A percentile compares a stretch with the other conserved stretches of the same genome.
These are phyloP conservation scores for Diarsia dahlii DNA, from an alignment of 2,888 invertebrate species.

Conservation along the genomic window DNA sequence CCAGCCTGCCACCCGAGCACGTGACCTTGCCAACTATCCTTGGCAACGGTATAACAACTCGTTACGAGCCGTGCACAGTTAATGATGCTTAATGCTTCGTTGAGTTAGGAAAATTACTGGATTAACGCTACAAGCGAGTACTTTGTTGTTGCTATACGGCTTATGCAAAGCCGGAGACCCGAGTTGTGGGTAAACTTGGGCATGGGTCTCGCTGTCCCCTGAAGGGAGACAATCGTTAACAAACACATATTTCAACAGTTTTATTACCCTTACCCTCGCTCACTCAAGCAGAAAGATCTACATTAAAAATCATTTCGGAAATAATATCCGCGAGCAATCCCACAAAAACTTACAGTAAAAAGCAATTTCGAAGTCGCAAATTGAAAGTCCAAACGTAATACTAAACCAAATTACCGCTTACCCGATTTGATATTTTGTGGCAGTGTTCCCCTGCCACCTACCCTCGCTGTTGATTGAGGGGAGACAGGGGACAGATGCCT, in stretches of 20 bases:
- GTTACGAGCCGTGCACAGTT: slow-evolving; percentile 57
- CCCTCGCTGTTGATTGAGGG: slow-evolving; percentile 60
- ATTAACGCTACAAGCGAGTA: slow-evolving; percentile 58
- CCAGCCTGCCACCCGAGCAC: slow-evolving; percentile 47
- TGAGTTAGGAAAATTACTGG: slow-evolving; percentile 68
- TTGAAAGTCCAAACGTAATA: slow-evolving; percentile 67
- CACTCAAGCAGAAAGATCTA: slow-evolving; percentile 22
- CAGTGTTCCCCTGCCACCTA: slow-evolving; percentile 36
- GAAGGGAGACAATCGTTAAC: slow-evolving; percentile 37
- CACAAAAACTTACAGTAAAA: slow-evolving; percentile 53
- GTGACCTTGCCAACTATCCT: slow-evolving; percentile 66
- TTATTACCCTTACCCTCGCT: slow-evolving; percentile 19
- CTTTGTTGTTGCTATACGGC: slow-evolving; percentile 55
- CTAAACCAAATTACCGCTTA: slow-evolving; percentile 61
- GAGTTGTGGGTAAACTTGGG: slow-evolving; percentile 24
- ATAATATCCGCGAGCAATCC: slow-evolving; percentile 34
- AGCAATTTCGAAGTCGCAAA: slow-evolving; percentile 61
- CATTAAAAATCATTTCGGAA: slow-evolving; percentile 41
- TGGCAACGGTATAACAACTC: slow-evolving; percentile 60
- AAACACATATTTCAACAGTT: slow-evolving; percentile 42
- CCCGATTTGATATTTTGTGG: slow-evolving; percentile 65
- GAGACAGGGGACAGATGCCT: slow-evolving; percentile 67
- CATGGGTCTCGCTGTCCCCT: not conserved
- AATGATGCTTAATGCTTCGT: slow-evolving; percentile 69
- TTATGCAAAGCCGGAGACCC: slow-evolving; percentile 29